phyloP scores from a whole-genome alignment of 2,113 vertebrate species.

The Eudyptes chrysolophus region DNA sequence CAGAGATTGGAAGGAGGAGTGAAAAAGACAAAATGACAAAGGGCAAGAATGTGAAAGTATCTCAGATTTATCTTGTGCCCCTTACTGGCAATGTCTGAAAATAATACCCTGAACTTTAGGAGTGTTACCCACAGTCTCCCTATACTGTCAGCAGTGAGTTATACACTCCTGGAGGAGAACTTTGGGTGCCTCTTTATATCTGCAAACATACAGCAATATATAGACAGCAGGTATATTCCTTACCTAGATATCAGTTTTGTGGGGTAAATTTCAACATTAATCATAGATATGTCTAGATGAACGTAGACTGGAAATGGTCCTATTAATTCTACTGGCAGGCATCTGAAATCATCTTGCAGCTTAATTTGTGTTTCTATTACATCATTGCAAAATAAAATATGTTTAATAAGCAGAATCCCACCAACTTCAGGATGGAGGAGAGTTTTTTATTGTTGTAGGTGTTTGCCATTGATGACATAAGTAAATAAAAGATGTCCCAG shows the following conservation, averaged over 20 bases:
- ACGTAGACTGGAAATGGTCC: slow-evolving; percentile 31
- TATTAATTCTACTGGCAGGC: background rate
- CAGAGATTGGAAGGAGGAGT: background rate
- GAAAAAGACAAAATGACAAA: background rate
- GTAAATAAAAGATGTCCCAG: slow-evolving; percentile 62
- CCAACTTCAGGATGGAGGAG: background rate
- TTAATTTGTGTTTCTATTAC: slow-evolving; percentile 22
- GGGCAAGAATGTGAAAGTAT: background rate
- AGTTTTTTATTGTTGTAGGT: slow-evolving; percentile 6
- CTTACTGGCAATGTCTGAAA: background rate
- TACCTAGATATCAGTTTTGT: background rate
- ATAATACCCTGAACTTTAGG: background rate
- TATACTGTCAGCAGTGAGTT: background rate
- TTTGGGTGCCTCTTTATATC: background rate
- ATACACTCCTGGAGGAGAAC: background rate
- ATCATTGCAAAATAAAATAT: background rate
- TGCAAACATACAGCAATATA: background rate
- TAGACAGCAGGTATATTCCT: background rate
- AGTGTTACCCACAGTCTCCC: background rate
- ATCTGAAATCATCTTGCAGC: background rate
- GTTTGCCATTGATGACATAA: slow-evolving; percentile 45
- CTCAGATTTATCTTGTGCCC: background rate
- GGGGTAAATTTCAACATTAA: background rate
- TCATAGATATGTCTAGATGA: background rate
- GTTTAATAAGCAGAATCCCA: slow-evolving; percentile 7